These are phyloP conservation scores for Microplitis manilae DNA, from an alignment of 2,888 invertebrate genomes.

Conservation along the genomic window DNA sequence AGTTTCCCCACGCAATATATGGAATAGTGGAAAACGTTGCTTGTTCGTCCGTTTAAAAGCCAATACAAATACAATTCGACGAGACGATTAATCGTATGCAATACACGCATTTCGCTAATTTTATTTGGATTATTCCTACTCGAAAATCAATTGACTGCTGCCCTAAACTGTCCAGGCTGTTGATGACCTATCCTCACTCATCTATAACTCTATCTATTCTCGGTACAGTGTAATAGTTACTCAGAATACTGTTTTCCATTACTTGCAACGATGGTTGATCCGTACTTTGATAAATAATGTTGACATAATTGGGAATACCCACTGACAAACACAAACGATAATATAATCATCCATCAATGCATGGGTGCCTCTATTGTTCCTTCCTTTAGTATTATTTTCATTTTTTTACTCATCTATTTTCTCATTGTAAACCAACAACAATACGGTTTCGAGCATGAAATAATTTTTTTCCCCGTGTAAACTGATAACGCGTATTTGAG, in stretches of 20 bases:
- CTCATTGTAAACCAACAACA: constrained; percentile 31
- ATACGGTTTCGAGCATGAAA: constrained; percentile 40
- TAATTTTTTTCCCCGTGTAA: neutral
- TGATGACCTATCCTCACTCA: neutral
- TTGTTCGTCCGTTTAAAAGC: constrained; percentile 35
- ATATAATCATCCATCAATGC: constrained; percentile 51
- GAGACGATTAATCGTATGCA: constrained; percentile 36
- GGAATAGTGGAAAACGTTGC: constrained; percentile 22
- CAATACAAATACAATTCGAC: constrained; percentile 32
- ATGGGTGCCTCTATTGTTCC: constrained; percentile 51
- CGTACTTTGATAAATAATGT: constrained; percentile 51
- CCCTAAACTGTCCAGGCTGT: constrained; percentile 20
- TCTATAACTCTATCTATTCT: neutral
- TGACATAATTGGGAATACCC: constrained; percentile 49
- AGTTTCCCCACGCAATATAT: constrained; percentile 14
- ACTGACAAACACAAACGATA: constrained; percentile 44
- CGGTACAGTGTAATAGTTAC: constrained; percentile 44
- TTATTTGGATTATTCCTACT: constrained; percentile 11
- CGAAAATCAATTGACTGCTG: constrained; percentile 34
- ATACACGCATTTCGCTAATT: constrained; percentile 40
- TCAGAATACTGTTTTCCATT: constrained; percentile 48
- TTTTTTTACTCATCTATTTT: constrained; percentile 29
- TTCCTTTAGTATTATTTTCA: constrained; percentile 37
- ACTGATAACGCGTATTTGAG: constrained; percentile 36
- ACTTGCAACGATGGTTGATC: constrained; percentile 31